Conservation (phyloP, 2,797 vertebrate genomes). For the Craterocephalus amniculus region DNA sequence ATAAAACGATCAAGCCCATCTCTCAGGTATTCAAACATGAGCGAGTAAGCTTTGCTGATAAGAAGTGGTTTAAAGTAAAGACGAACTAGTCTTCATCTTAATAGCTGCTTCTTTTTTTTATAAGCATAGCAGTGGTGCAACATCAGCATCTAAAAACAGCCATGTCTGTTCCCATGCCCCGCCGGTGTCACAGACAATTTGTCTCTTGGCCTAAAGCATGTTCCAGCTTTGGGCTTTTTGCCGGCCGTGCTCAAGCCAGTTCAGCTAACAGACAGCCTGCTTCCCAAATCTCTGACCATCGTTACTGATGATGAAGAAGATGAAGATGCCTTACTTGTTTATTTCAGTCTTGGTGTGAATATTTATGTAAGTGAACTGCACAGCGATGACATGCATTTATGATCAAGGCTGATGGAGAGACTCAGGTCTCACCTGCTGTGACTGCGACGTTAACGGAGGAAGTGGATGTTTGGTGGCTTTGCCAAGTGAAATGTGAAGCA, state of each 20-base stretch:
- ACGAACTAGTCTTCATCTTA: conserved; percentile 10
- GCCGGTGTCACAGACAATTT: conserved; percentile 48
- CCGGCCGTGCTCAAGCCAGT: conserved; percentile 38
- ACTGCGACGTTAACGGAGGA: conserved; percentile 53
- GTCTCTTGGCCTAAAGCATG: conserved; percentile 13
- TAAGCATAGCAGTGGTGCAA: conserved; percentile 30
- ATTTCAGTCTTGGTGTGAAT: background rate
- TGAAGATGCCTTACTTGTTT: conserved; percentile 6
- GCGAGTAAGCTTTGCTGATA: conserved; percentile 24
- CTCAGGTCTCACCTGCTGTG: conserved; percentile 29
- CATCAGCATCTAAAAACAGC: conserved; percentile 45
- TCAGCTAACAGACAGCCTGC: conserved; percentile 70
- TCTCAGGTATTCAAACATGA: conserved; percentile 30
- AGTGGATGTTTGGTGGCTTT: conserved; percentile 42
- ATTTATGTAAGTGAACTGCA: conserved; percentile 5
- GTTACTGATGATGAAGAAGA: too few species aligned
- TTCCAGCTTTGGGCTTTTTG: conserved; percentile 52
- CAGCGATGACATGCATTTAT: conserved; percentile 13
- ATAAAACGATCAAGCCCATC: conserved; percentile 15
- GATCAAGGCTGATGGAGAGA: conserved; percentile 45
- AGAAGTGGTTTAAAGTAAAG: conserved; percentile 33
- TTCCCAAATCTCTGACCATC: conserved; percentile 44
- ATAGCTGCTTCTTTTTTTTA: conserved; percentile 24
- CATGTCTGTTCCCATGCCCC: conserved; percentile 65
- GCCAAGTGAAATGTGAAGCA: conserved; percentile 53